Conservation (phyloP, 2,797 vertebrate species). For the Valencia hispanica region DNA sequence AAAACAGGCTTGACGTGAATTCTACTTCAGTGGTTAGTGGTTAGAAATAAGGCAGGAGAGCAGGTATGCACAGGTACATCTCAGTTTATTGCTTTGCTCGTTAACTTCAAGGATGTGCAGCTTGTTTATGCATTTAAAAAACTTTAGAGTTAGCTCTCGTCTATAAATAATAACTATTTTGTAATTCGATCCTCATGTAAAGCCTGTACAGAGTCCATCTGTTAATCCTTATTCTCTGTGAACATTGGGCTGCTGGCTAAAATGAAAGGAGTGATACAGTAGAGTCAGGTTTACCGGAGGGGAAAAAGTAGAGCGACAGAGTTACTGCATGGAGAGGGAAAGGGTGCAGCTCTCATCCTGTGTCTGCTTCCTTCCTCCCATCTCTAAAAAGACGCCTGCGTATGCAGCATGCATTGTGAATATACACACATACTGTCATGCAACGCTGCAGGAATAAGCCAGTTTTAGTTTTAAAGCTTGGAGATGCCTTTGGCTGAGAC, state of each 20-base stretch:
- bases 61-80: conserved; percentile 65
- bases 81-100: conserved; percentile 50
- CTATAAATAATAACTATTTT: neutral
- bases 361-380: conserved; percentile 80
- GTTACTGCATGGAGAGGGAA: conserved; percentile 69
- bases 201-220: neutral
- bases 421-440: neutral
- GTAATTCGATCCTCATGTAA: neutral
- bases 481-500: conserved; percentile 30
- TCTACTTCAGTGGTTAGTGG: conserved; percentile 25
- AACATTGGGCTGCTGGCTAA: neutral
- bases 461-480: conserved; percentile 39
- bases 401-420: conserved; percentile 17
- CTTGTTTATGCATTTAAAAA: neutral
- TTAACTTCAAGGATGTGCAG: conserved; percentile 29
- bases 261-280: conserved; percentile 1
- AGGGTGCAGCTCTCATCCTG: conserved; percentile 81
- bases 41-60: conserved; percentile 35
- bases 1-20: conserved; percentile 53
- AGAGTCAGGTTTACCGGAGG: conserved; percentile 19
- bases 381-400: conserved; percentile 67
- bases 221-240: neutral
- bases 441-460: conserved; percentile 29
- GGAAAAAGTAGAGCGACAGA: conserved; percentile 52
- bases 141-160: neutral